A percentile compares a stretch with the other conserved stretches of the same genome.
Conservation (phyloP, 37 sponge, comb jelly and placozoan species). For the Theonella swinhoei region DNA sequence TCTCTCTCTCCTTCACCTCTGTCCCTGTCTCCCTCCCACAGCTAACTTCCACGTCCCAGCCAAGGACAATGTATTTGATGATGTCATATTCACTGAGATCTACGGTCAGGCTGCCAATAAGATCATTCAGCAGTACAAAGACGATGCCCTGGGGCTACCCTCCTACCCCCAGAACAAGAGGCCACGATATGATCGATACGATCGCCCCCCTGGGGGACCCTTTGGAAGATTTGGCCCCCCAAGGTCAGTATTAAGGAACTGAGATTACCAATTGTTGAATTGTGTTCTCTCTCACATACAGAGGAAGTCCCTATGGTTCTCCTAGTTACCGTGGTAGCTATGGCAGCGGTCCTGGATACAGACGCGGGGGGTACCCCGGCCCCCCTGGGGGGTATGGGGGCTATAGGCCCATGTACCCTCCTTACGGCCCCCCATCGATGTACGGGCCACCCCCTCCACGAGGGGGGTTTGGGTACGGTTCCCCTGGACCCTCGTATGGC, state of each 20-base stretch:
- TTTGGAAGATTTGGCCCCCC: conserved; percentile 14
- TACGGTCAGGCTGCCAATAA: conserved; percentile 65
- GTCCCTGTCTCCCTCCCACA: not conserved
- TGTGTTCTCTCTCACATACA: no score
- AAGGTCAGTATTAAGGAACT: no score
- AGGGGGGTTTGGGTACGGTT: not conserved
- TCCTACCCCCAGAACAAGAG: conserved; percentile 39
- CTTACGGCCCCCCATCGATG: conserved; percentile 4
- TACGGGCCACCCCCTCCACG: not conserved
- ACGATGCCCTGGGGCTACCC: conserved; percentile 60
- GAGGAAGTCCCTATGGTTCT: not conserved
- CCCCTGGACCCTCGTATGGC: conserved; percentile 3
- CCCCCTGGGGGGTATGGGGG: not conserved
- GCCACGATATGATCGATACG: conserved; percentile 25
- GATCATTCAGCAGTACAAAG: conserved; percentile 65
- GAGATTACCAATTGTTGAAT: no score
- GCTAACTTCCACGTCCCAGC: conserved; percentile 74
- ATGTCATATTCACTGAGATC: conserved; percentile 59
- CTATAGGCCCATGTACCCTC: not conserved
- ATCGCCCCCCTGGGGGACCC: conserved; percentile 18
- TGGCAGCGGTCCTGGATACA: not conserved
- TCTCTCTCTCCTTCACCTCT: no score
- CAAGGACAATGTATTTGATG: conserved; percentile 62
- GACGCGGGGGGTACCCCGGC: not conserved
- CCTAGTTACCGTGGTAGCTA: conserved; percentile 5